Conservation (phyloP, 2,113 vertebrate species). For the Donacobius atricapilla region DNA sequence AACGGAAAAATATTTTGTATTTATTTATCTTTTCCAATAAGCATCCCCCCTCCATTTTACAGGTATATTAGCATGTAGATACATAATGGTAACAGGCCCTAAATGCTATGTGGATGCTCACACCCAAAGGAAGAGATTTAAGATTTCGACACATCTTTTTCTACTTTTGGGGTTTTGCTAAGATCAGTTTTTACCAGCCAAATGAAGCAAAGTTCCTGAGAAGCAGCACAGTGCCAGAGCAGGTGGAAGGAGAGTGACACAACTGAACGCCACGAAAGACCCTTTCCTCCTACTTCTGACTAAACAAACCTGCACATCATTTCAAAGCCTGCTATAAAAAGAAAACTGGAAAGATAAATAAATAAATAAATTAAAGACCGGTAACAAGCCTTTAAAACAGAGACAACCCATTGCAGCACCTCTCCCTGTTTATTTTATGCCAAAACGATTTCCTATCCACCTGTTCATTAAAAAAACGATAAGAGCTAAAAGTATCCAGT, state of each 20-base stretch:
- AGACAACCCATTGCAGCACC: background rate
- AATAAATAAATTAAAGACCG: background rate
- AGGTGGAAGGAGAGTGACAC: background rate
- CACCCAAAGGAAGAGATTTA: background rate
- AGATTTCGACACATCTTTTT: background rate
- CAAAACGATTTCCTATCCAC: conserved; percentile 22
- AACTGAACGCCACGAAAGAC: background rate
- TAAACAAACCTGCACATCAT: background rate
- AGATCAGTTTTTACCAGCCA: background rate
- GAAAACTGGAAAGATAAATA: background rate
- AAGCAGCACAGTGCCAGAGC: rapidly evolving
- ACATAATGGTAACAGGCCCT: background rate
- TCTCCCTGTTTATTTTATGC: conserved; percentile 9
- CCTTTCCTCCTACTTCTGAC: background rate
- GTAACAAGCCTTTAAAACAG: background rate
- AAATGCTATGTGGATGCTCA: rapidly evolving
- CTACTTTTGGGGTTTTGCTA: background rate
- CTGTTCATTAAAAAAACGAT: background rate
- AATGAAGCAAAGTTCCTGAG: background rate
- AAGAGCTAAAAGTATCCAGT: background rate
- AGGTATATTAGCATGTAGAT: background rate
- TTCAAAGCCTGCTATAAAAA: background rate
- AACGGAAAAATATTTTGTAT: background rate
- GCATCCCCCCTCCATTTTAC: background rate
- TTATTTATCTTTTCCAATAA: background rate